A percentile compares a stretch with the other conserved stretches of the same genome.
phyloP scores from a whole-genome alignment of 2,797 vertebrate genomes.

The Lacerta agilis region DNA sequence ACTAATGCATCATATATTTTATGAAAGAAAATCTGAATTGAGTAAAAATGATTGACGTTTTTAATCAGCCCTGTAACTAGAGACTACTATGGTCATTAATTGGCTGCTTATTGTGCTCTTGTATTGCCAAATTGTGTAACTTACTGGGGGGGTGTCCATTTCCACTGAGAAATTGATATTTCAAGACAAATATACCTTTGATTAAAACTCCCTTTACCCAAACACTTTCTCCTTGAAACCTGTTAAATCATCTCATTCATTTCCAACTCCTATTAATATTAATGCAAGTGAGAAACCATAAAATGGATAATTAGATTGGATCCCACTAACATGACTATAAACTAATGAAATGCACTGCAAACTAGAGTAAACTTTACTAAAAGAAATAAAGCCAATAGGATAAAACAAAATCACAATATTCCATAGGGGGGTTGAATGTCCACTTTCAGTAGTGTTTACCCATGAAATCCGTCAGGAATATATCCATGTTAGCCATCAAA shows the following conservation, averaged over 20 bases:
- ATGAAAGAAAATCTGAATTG: slow-evolving; percentile 3
- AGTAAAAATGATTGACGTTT: slow-evolving; percentile 17
- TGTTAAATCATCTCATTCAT: slow-evolving; percentile 46
- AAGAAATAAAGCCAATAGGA: slow-evolving; percentile 36
- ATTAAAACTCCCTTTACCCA: slow-evolving; percentile 1
- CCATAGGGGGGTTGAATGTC: background rate
- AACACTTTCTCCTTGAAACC: slow-evolving; percentile 39
- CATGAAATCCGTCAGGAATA: background rate
- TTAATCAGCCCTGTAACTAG: slow-evolving; percentile 22
- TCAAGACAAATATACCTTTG: slow-evolving; percentile 40
- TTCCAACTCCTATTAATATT: slow-evolving; percentile 61
- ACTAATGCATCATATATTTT: background rate
- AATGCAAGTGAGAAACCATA: slow-evolving; percentile 55
- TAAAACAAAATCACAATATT: slow-evolving; percentile 2
- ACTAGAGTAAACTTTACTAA: slow-evolving; percentile 50
- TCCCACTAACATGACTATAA: slow-evolving; percentile 59
- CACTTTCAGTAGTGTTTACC: background rate
- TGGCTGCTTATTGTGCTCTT: slow-evolving; percentile 3
- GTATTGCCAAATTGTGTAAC: slow-evolving; percentile 6
- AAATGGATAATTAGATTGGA: slow-evolving; percentile 56
- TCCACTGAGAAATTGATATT: slow-evolving; percentile 39
- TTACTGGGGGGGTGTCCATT: slow-evolving; percentile 40
- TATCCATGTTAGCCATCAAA: background rate
- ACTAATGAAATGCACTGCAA: slow-evolving; percentile 55
- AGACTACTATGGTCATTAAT: background rate